Evolutionary conservation across 2,797 vertebrate species (phyloP), one percentile per base, ranked within the genome.

Genomic region (Hydrocynus forskahlii): DNA sequence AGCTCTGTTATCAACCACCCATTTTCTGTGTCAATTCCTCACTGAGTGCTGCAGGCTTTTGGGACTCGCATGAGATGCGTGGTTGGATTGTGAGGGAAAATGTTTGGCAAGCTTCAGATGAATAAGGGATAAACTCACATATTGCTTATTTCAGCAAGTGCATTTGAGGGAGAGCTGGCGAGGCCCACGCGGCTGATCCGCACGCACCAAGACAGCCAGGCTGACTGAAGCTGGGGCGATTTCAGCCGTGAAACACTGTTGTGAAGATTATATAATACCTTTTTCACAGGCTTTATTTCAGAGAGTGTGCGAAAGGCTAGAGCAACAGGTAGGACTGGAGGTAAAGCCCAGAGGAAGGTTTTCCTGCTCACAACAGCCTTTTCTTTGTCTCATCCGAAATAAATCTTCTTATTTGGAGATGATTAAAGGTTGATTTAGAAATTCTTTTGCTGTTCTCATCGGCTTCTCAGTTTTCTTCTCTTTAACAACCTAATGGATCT

Each of bases 21-120:
- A 75, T 43, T 75, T 59, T 29, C n/a, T 60, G 50, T 38, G 50
- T 72, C 70, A 72, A n/a, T 55, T 23, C 16, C 45, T 71, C 48
- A 1, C 45, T 43, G 7, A 75, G 72, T 2, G n/a, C 25, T 50
- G 72, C 40, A 45, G 63, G 48, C 19, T 77, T 81, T 55, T 72
- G 48, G 48, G 13, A 71, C 48, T 70, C 50, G 21, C 13, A 69
- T 69, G 48, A 25, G 23, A 71, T 13, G 13, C 68, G 0, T 17
- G 23, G 23, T 16, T 71, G 48, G 23, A 19, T 72, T n/a, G 17
- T 55, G 23, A 23, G 19, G 55, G 10, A 35, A 55, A 76, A 64
- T 7, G 25, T 55, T 60, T 16, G 6, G 21, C 48, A 45, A 29
- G 60, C 29, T 54, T 54, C 52, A 17, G 57, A 54, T 35, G 25